These are phyloP conservation scores for Seriola aureovittata DNA, from an alignment of 2,113 vertebrate species.

Conservation along the genomic window DNA sequence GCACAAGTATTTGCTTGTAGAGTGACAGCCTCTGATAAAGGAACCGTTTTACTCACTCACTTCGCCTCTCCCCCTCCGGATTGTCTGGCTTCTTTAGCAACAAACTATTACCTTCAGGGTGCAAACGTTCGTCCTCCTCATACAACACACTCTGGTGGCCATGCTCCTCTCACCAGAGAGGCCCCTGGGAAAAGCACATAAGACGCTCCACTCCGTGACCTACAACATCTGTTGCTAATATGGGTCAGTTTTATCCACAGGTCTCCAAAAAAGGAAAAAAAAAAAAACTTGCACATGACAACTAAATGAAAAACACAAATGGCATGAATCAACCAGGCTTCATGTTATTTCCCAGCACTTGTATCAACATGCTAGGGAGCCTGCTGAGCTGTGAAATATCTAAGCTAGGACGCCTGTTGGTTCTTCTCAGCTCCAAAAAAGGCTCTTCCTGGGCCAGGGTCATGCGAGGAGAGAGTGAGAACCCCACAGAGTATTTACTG, in stretches of 20 bases:
- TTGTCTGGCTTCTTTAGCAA: conserved; percentile 13
- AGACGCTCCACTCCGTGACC: conserved; percentile 58
- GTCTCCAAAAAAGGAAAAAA: neutral
- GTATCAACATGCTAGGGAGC: conserved; percentile 70
- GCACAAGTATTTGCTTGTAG: neutral
- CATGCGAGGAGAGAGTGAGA: conserved; percentile 49
- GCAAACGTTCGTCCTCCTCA: conserved; percentile 8
- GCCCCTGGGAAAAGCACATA: conserved; percentile 50
- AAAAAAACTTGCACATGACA: conserved; percentile 41
- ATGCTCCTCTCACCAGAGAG: conserved; percentile 17
- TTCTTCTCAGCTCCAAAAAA: conserved; percentile 39
- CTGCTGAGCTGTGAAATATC: conserved; percentile 72
- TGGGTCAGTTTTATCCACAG: conserved; percentile 62
- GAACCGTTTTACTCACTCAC: neutral
- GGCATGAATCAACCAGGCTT: conserved; percentile 58
- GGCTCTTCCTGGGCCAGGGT: conserved; percentile 52
- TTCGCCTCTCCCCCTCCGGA: neutral
- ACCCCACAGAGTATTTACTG: conserved; percentile 47
- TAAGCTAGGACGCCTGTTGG: conserved; percentile 54
- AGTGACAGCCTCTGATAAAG: conserved; percentile 19
- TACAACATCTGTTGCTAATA: conserved; percentile 79
- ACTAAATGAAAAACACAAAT: conserved; percentile 68
- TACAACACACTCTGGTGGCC: conserved; percentile 12
- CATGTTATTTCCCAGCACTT: conserved; percentile 74
- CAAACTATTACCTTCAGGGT: conserved; percentile 6